Base-by-base conservation (phyloP, 2,113 vertebrate genomes). In the Spilogale gracilis region DNA sequence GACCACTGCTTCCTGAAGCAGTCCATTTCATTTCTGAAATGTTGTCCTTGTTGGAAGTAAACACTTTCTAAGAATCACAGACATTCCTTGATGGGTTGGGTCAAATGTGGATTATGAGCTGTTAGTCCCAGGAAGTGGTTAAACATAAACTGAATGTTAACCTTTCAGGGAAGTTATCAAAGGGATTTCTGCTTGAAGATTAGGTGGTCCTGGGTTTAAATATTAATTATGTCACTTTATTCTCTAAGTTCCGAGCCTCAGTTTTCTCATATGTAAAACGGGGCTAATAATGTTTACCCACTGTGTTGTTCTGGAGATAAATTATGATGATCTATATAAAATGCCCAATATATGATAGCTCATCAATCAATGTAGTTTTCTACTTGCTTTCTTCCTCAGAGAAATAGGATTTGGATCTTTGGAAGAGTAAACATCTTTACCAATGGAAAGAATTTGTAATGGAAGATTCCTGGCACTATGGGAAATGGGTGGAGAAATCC, bases 371-470 rank as follows among this genome's bases (percentile, higher is more conserved):
- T 32, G 21, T 17, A 25, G 6, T 54, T 87, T 8, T 80, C 45
- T 63, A 20, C 21, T 67, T 79, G 30, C 18, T 82, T 38, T 14
- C 38, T 60, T 58, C 20, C 63, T 73, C 45, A 76, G 23, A 90
- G 67, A 21, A 9, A 60, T 4, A 92, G 91, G n/a, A 73, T 65
- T 38, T 50, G 65, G 60, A 79, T 91, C 7, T 94, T 61, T 7
- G 9, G 27, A 94, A 94, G 61, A 74, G 21, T 74, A 90, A 83
- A 30, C 87, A 80, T 60, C 71, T 97, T 98, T 98, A 25, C 61
- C 80, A 98, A 48, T 92, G 95, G 65, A 96, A 45, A 89, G 65
- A 96, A 95, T 84, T 87, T 58, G 94, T 97, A 81, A 94, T 58
- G 93, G 76, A 79, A 96, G 52, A 83, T 93, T 94, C 94, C 43